Base-by-base conservation (phyloP, 2,113 vertebrate genomes). In the Upupa epops region DNA sequence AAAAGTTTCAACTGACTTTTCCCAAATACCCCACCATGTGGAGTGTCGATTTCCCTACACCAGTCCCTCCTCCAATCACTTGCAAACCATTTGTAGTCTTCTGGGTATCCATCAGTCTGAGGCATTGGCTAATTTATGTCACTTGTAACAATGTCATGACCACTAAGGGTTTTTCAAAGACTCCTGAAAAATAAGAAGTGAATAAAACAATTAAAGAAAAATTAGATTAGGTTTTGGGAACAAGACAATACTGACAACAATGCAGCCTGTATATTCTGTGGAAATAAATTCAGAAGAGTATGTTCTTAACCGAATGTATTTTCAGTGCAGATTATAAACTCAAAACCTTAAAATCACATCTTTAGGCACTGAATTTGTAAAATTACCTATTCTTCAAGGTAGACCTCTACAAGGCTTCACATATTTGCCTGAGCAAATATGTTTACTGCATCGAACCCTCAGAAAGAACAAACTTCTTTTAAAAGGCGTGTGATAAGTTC, bases 1-100 rank as follows among this genome's bases (percentile, higher is more conserved):
- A 98, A 97, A 98, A 98, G 97, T 98, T 96, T 98, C 97, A 98
- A 99, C 99, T 99, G 98, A 99, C 99, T 99, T 99, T 99, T 99
- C 98, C 99, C 99, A 99, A 99, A 98, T 98, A 99, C 98, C 99
- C 99, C 98, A 96, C 98, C 98, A 98, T 96, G 79, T 98, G 98
- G 97, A 98, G 98, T 98, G 98, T 97, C 97, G 98, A 97, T 97
- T 97, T 97, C 98, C 98, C 98, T 98, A 98, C 97, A 98, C 97
- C 98, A 98, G 98, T 97, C 97, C 98, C 98, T 98, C 98, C 98
- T 98, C 98, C 98, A 98, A 98, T 97, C 98, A 99, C 97, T 97
- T 98, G 98, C 97, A 98, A 98, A 98, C 98, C 97, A 98, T 98
- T 97, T 98, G 96, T 96, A 97, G 97, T 98, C 98, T 97, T 98